Base-by-base conservation (phyloP, 2,113 vertebrate genomes). In the Actinemys pallida region DNA sequence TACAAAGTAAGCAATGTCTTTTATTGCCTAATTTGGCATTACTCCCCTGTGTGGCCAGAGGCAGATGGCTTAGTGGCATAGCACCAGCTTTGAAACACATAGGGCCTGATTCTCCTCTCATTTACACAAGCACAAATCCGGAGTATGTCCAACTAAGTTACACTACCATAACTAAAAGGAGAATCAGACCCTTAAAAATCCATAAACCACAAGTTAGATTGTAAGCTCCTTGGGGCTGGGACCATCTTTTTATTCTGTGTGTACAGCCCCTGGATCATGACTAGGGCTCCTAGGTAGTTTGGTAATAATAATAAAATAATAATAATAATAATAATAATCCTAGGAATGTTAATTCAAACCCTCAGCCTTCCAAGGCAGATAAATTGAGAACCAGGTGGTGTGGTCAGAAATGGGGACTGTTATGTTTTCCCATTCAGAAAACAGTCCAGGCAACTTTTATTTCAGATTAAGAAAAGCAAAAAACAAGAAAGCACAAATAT, bases 1-100 rank as follows among this genome's bases (percentile, higher is more conserved):
- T 92, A 90, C 93, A 96, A 97, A 97, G 86, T 87, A 96, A 95
- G 93, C 95, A 90, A 92, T 94, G 80, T 83, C 91, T 97, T 97
- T 88, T 88, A 90, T 90, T 96, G 86, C 95, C 93, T 97, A 96
- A 96, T 95, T 95, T 96, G 95, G 95, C 39, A 16, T 95, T 95
- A 93, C 72, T 97, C 65, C 95, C 86, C 81, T 72, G 49, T 76
- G 85, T 39, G 85, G 88, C 89, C 86, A 80, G 87, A 96, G 31
- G 69, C 84, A 89, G 82, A 95, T 2, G 4, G 84, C 69, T 92
- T 91, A 54, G 1, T 3, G 25, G 91, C 75, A 82, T 81, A 88
- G 39, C 54, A 81, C 29, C 65, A 75, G 3, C 52, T 94, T 75
- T 79, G 76, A 91, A 91, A 90, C 42, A 76, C n/a, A 0, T 3